Conservation (phyloP, 2,113 vertebrate species). For the Nannobrachium achirus region DNA sequence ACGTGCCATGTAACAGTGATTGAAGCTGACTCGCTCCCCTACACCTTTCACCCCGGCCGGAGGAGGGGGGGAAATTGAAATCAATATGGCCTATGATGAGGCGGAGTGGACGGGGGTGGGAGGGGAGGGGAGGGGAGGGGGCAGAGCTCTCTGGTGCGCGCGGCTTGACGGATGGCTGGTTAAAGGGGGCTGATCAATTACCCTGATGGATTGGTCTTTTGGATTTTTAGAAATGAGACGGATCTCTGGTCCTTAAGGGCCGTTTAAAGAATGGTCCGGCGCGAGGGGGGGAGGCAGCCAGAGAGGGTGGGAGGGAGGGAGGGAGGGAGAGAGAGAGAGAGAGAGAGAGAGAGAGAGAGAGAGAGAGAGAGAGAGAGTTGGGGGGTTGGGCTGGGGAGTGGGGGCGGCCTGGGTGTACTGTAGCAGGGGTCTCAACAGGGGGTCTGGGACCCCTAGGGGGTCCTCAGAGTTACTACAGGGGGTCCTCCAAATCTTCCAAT, state of each 20-base stretch:
- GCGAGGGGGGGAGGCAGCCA: too few species aligned
- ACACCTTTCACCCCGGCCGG: constrained; percentile 58
- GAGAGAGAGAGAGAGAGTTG: not conserved
- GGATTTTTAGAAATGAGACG: constrained; percentile 52
- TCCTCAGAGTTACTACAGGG: too few species aligned
- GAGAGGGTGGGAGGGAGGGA: not conserved
- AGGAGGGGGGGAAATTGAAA: constrained; percentile 66
- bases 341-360: not conserved
- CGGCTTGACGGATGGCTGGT: constrained; percentile 64
- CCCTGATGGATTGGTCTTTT: constrained; percentile 69
- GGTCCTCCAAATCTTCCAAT: too few species aligned
- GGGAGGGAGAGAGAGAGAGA: not conserved
- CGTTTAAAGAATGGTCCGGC: not conserved
- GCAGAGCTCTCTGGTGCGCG: not conserved
- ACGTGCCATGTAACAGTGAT: constrained; percentile 36
- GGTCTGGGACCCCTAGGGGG: too few species aligned
- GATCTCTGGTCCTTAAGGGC: constrained; percentile 48
- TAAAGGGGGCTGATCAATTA: constrained; percentile 70
- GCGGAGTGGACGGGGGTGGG: constrained; percentile 46
- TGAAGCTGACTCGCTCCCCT: constrained; percentile 51
- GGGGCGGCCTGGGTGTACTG: too few species aligned
- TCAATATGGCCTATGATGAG: constrained; percentile 74
- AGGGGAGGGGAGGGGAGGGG: not conserved
- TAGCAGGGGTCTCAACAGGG: too few species aligned
- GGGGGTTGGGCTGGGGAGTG: too few species aligned